Base-by-base conservation (phyloP, 2,888 invertebrate genomes). In the Odontothrips loti region DNA sequence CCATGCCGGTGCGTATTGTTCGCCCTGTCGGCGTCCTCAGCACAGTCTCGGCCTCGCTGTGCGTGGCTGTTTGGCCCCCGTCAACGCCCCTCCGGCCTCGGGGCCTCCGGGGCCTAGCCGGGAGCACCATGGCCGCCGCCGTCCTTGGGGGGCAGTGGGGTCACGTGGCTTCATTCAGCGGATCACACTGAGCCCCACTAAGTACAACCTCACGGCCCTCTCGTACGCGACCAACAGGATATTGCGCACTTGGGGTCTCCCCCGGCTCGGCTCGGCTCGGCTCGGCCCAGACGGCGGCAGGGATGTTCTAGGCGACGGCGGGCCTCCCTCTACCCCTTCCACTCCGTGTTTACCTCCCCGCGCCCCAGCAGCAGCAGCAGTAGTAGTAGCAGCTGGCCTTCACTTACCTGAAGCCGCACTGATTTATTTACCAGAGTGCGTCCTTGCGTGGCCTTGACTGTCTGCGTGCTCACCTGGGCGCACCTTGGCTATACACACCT, bases 181-280 rank as follows among this genome's bases (percentile, higher is more conserved):
- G 68, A 9, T 75, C 68, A 75, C 68, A 8, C 12, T 75, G 23
- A 75, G 68, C 68, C 68, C 68, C 68, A 23, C 68, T 75, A 75
- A 75, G 68, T 75, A 75, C 68, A 27, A 75, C 68, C 27, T 9
- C 68, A 12, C 9, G 68, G 68, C 68, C 68, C 68, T 8, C 68
- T 12, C n/a, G 68, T 27, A 12, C 27, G 27, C 68, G 68, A 27
- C 68, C 23, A 27, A 27, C 68, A n/a, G 68, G 68, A 75, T 75
- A 75, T 75, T 75, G 68, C 68, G 68, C 68, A 75, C 68, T 75
- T n/a, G 68, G 68, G 23, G 68, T 23, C 68, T 58, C 58, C n/a
- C 12, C 11, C 68, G 11, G 23, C n/a, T 63, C n/a, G 17, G 68
- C 23, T 23, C 68, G 68, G n/a, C 68, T 12, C 51, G 58, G 58